These are phyloP conservation scores for Piliocolobus tephrosceles DNA, from an alignment of 2,113 vertebrate genomes.

Conservation along the genomic window DNA sequence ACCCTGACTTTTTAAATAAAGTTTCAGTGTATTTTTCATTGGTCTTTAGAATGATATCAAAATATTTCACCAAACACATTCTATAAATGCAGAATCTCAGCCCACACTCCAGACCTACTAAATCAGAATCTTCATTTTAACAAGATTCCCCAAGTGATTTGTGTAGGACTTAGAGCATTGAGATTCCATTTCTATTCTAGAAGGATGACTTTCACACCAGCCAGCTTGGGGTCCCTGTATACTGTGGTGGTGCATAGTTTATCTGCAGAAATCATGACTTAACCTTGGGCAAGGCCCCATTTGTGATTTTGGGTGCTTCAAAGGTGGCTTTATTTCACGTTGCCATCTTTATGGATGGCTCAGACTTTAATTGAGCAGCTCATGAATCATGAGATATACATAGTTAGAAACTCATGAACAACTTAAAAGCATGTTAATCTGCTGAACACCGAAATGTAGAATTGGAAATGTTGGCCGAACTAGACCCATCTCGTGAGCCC, in stretches of 20 bases:
- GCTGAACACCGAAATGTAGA: slow-evolving; percentile 13
- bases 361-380: not conserved
- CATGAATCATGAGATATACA: not conserved
- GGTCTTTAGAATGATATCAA: slow-evolving; percentile 30
- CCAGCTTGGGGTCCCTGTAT: not conserved
- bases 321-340: not conserved
- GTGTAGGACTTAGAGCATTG: not conserved
- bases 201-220: not conserved
- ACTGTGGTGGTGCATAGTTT: not conserved
- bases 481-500: not conserved
- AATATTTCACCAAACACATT: slow-evolving; percentile 7
- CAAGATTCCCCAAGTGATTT: not conserved
- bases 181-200: not conserved
- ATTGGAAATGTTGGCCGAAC: not conserved
- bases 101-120: not conserved
- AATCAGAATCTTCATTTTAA: not conserved
- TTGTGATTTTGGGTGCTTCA: not conserved
- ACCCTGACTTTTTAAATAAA: not conserved
- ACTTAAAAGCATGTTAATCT: not conserved
- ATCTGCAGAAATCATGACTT: slow-evolving; percentile 4
- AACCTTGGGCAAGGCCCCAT: not conserved
- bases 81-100: not conserved
- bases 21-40: not conserved
- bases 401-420: not conserved
- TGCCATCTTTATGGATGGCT: not conserved